Evolutionary conservation across 1,140 invertebrate genomes (phyloP).

Genomic region (Drosophila parabipectinata): DNA sequence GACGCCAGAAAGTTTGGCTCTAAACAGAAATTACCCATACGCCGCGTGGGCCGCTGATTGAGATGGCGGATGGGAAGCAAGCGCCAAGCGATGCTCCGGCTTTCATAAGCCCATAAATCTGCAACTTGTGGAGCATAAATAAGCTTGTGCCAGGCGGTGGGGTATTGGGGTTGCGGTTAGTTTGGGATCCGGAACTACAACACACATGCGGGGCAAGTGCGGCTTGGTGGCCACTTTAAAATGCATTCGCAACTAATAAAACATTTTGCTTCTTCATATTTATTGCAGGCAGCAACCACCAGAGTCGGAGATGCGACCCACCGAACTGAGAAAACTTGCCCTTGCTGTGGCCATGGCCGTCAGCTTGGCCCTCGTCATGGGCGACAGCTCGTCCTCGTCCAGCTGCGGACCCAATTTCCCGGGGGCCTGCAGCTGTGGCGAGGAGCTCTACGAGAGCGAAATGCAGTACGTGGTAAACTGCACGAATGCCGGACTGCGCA

Average conservation of each 20-base stretch:
- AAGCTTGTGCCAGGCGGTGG: constrained; percentile 10
- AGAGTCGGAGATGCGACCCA: constrained; percentile 42
- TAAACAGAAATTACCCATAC: constrained; percentile 80
- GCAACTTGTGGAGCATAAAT: constrained; percentile 69
- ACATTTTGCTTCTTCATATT: constrained; percentile 41
- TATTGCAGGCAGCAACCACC: constrained; percentile 43
- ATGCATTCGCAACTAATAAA: constrained; percentile 68
- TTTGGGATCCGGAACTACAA: not conserved
- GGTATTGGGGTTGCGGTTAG: constrained; percentile 13
- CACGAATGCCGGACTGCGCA: constrained; percentile 87
- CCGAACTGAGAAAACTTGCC: constrained; percentile 49
- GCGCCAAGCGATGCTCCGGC: constrained; percentile 22
- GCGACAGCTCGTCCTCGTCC: constrained; percentile 54
- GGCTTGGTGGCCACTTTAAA: constrained; percentile 56
- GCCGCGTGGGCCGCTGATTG: constrained; percentile 66
- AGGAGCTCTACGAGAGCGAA: constrained; percentile 85
- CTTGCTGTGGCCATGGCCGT: constrained; percentile 48
- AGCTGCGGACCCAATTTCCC: constrained; percentile 85
- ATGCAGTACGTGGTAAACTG: constrained; percentile 90
- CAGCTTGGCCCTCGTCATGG: constrained; percentile 34
- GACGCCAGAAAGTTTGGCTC: constrained; percentile 60
- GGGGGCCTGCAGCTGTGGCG: constrained; percentile 86
- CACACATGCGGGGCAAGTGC: constrained; percentile 29
- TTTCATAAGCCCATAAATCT: constrained; percentile 75
- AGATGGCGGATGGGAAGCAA: constrained; percentile 15